These are phyloP conservation scores for Isaurus tuberculatus DNA, from an alignment of 92 coral and sea anemone genomes.

Conservation along the genomic window DNA sequence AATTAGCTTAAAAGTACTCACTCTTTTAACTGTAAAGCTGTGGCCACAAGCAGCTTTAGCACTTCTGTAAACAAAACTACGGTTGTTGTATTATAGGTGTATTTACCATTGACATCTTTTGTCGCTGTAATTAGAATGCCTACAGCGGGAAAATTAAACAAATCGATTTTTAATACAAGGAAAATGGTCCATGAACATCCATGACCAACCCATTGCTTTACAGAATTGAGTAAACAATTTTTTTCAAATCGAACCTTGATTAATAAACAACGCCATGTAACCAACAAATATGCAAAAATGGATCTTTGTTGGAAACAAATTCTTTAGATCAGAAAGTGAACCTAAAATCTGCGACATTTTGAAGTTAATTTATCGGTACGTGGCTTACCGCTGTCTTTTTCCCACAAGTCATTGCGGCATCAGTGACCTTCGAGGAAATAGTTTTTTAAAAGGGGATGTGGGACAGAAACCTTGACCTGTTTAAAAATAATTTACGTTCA, in stretches of 20 bases:
- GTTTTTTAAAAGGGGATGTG: not conserved
- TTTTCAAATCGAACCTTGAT: constrained; percentile 75
- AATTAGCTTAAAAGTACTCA: constrained; percentile 49
- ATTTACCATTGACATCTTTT: constrained; percentile 74
- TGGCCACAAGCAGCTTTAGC: constrained; percentile 81
- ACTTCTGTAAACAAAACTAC: constrained; percentile 90
- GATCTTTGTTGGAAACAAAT: constrained; percentile 87
- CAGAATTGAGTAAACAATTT: no score
- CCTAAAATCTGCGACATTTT: constrained; percentile 50
- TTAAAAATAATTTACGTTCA: not conserved
- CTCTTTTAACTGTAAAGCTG: constrained; percentile 85
- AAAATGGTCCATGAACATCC: no score
- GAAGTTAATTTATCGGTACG: not conserved
- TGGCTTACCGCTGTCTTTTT: constrained; percentile 26
- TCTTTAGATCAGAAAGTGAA: constrained; percentile 77
- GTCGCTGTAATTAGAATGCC: constrained; percentile 96
- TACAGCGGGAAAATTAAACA: constrained; percentile 36
- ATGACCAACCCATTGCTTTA: no score
- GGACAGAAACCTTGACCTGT: not conserved
- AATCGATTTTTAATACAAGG: no score
- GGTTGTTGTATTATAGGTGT: constrained; percentile 87
- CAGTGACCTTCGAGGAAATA: not conserved
- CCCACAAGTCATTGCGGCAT: constrained; percentile 37
- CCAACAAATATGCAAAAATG: constrained; percentile 89
- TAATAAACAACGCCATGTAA: constrained; percentile 91